Evolutionary conservation across 2,888 invertebrate genomes (phyloP).

Genomic region (Cepaea hortensis): DNA sequence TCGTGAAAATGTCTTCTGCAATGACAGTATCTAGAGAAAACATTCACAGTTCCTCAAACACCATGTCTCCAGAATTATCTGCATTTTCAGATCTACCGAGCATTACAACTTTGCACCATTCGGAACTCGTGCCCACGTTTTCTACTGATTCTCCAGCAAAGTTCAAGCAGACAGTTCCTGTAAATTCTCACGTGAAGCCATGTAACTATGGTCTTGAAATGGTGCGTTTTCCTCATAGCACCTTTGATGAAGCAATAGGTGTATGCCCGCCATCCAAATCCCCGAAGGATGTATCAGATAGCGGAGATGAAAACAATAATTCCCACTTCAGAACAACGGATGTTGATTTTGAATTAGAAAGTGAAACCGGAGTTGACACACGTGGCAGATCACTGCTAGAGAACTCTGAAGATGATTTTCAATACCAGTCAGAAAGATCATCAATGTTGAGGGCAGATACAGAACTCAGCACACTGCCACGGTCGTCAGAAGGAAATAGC

Average conservation of each 20-base stretch:
- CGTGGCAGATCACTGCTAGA: too few species aligned
- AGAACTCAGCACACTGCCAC: neutral
- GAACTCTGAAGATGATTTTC: neutral
- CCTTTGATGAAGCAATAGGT: neutral
- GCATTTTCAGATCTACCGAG: neutral
- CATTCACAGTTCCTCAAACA: neutral
- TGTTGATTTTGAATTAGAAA: neutral
- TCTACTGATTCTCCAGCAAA: neutral
- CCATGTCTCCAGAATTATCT: neutral
- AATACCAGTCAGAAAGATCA: neutral
- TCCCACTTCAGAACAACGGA: neutral
- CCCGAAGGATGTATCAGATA: neutral
- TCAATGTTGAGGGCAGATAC: neutral
- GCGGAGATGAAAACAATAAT: neutral
- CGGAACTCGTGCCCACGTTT: too few species aligned
- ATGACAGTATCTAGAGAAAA: neutral
- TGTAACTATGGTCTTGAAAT: neutral
- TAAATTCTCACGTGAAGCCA: neutral
- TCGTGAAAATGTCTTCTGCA: neutral
- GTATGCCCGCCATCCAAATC: neutral
- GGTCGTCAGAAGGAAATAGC: neutral
- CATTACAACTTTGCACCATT: neutral
- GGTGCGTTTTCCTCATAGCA: neutral
- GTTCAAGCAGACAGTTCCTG: neutral
- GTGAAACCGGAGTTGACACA: neutral